Base-by-base conservation (phyloP, 2,113 vertebrate species). In the Symphodus melops region DNA sequence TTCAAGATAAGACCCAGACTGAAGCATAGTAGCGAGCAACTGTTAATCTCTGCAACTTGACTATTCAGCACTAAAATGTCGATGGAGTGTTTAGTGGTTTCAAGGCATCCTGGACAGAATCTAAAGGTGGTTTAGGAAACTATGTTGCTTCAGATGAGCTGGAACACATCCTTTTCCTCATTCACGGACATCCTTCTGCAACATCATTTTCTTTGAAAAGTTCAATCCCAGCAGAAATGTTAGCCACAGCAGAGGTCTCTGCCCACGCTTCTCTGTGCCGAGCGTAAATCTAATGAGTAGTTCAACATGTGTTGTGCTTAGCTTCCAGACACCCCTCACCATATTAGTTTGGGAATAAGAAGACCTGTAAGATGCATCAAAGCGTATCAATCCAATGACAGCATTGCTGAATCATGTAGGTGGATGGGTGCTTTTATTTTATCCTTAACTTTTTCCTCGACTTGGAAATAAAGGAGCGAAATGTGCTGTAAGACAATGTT, bases 241-340 rank as follows among this genome's bases (percentile, higher is more conserved):
- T 67, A 48, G 46, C 46, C 36, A 58, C 46, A 48, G 17, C 16
- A 48, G 46, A 48, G 8, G 17, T 8, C 46, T 48, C 19, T 19
- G 46, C 72, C 71, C 72, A 55, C 42, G 23, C 71, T 67, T 64
- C 57, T 74, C 44, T 63, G 36, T 70, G 33, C 75, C 71, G n/a
- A 20, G 6, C 10, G 23, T 8, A 44, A 48, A 17, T 65, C 55
- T 67, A 61, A 62, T 71, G 55, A 76, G 51, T 57, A 60, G 68
- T 75, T 77, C 44, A 88, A 83, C 86, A 82, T 79, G 75, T 85
- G 75, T 72, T 48, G 51, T 77, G 61, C 74, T 78, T 52, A 11
- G 39, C 65, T 64, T 68, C 55, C 70, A 63, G 52, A 46, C 20
- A 56, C 12, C 14, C 39, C 14, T 72, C 20, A 39, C 54, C 28